Conservation (phyloP, 2,797 vertebrate species). For the Melanotaenia parkinsoni region DNA sequence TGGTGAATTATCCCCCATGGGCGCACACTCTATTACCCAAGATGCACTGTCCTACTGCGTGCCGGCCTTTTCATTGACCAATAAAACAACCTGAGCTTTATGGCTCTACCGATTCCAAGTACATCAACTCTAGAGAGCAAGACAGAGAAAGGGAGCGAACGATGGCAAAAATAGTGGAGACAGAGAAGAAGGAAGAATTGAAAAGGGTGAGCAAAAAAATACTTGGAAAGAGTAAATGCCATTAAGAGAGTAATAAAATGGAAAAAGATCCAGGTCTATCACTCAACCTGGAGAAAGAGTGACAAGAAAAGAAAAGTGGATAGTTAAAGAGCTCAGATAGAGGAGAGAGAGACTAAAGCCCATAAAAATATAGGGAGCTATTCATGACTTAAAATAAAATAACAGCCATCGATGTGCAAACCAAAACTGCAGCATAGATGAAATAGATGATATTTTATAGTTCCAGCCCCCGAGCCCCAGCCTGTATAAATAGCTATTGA, state of each 20-base stretch:
- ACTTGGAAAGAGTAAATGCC: constrained; percentile 21
- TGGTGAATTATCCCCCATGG: constrained; percentile 59
- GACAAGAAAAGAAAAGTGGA: not conserved
- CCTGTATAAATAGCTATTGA: constrained; percentile 88
- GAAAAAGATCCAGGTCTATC: constrained; percentile 5
- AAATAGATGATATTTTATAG: constrained; percentile 77
- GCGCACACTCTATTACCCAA: constrained; percentile 74
- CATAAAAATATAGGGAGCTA: constrained; percentile 62
- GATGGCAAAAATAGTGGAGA: constrained; percentile 1
- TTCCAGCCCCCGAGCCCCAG: constrained; percentile 64
- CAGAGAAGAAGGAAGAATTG: constrained; percentile 3
- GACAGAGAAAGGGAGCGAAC: constrained; percentile 3
- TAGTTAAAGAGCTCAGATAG: constrained; percentile 1
- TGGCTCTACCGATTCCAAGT: constrained; percentile 63
- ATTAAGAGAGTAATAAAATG: constrained; percentile 32
- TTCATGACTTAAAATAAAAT: constrained; percentile 69
- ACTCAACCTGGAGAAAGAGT: not conserved
- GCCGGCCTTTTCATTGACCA: constrained; percentile 76
- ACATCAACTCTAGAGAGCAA: constrained; percentile 60
- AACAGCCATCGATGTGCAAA: constrained; percentile 68
- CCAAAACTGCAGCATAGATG: constrained; percentile 71
- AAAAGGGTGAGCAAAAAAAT: constrained; percentile 16
- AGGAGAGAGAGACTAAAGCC: constrained; percentile 25
- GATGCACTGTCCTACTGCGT: constrained; percentile 63
- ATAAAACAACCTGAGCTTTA: constrained; percentile 79